These are phyloP conservation scores for Brotula barbata DNA, from an alignment of 2,797 vertebrate genomes.

Conservation along the genomic window DNA sequence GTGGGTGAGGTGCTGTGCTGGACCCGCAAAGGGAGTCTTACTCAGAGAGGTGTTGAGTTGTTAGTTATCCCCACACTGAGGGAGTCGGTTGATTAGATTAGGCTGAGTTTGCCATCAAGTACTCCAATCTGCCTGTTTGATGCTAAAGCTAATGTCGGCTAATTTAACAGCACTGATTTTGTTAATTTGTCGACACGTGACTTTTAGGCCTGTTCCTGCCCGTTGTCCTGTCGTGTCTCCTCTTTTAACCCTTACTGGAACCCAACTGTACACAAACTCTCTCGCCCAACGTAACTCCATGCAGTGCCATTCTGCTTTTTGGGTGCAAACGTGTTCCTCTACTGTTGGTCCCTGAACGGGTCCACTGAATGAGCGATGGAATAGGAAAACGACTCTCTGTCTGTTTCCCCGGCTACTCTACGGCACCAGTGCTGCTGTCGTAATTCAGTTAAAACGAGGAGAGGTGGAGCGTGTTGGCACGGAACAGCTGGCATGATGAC, in stretches of 20 bases:
- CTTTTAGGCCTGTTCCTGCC: no score
- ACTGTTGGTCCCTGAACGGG: slow-evolving; percentile 1
- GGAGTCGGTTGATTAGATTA: background rate
- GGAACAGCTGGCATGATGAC: no score
- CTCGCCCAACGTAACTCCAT: slow-evolving; percentile 22
- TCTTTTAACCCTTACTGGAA: slow-evolving; percentile 16
- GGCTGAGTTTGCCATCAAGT: background rate
- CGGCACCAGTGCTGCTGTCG: background rate
- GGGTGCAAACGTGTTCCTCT: slow-evolving; percentile 13
- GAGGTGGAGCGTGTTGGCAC: no score
- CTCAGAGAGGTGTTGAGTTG: no score
- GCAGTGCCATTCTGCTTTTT: slow-evolving; percentile 6
- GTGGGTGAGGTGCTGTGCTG: background rate
- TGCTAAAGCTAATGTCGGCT: slow-evolving; percentile 14
- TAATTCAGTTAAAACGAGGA: background rate
- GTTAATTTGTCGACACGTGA: slow-evolving; percentile 24
- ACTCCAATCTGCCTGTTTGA: slow-evolving; percentile 11
- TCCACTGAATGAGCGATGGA: background rate
- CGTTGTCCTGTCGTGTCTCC: no score
- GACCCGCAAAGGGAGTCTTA: no score
- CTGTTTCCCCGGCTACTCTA: background rate
- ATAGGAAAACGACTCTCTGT: background rate
- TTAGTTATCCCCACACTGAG: background rate
- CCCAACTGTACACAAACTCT: background rate
- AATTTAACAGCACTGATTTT: slow-evolving; percentile 3